Base-by-base conservation (phyloP, 2,113 vertebrate genomes). In the Miniopterus natalensis region DNA sequence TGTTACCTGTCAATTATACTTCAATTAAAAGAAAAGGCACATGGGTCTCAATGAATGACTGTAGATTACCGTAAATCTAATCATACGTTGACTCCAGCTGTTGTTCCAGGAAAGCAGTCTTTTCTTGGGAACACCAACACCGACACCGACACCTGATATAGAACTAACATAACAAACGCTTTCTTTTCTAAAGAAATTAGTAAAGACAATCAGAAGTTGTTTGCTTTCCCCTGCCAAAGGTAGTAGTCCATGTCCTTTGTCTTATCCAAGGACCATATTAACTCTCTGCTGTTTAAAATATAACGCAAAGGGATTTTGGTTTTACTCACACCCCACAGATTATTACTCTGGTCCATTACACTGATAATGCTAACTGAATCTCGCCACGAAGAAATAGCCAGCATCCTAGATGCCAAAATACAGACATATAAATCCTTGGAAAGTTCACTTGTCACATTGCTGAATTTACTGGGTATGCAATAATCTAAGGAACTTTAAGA, bases 61-160 rank as follows among this genome's bases (percentile, higher is more conserved):
- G 45, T 13, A 31, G 45, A 78, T 80, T 73, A 59, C 57, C 84
- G 57, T 89, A 94, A 75, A 89, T 68, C n/a, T 75, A 75, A 40
- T 40, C 31, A 49, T 20, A n/a, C 31, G 40, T 23, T 59, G 68
- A 89, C 75, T 73, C 40, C 49, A 68, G 59, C n/a, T 88, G 45
- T 75, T 92, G n/a, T 71, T 61, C 8, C 55, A 42, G 27, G 40
- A 51, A 75, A 51, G 25, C 6, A 42, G 71, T 51, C 55, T 61
- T 71, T 63, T 88, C 63, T 63, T 29, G 71, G 66, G 45, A n/a
- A 55, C 65, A 70, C 25, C 2, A 8, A 53, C 53, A 65, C 21
- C 57, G 49, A 65, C 55, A 31, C 36, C 27, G n/a, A 15, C 23
- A 79, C 25, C 29, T 42, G 49, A 59, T 40, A 86, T 21, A 73